Evolutionary conservation across 2,797 vertebrate species (phyloP).

Genomic region (Sandelia bainsii): DNA sequence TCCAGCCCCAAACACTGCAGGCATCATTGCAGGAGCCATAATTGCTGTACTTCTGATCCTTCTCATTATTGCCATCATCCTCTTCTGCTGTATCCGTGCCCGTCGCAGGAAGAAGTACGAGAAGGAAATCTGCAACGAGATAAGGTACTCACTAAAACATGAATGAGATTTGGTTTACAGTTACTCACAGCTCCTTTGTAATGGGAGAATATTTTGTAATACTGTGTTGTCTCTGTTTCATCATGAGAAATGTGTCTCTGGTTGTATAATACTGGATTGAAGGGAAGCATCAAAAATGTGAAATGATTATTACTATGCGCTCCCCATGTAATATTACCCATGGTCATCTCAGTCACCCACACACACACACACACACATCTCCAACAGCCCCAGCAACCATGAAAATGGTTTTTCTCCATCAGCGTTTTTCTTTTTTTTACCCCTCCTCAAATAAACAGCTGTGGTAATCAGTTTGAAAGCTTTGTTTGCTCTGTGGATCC

Average conservation of each 20-base stretch:
- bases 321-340: slow-evolving; percentile 12
- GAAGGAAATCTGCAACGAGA: slow-evolving; percentile 97
- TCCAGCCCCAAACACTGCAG: slow-evolving; percentile 91
- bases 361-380: slow-evolving; percentile 9
- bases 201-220: slow-evolving; percentile 8
- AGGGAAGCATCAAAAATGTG: slow-evolving; percentile 13
- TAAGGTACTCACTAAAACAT: slow-evolving; percentile 84
- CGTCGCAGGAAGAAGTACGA: slow-evolving; percentile 95
- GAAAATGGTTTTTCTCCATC: slow-evolving; percentile 75
- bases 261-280: slow-evolving; percentile 25
- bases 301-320: slow-evolving; percentile 19
- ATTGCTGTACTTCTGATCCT: slow-evolving; percentile 89
- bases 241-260: slow-evolving; percentile 6
- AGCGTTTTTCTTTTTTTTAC: slow-evolving; percentile 66
- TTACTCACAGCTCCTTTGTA: neutral
- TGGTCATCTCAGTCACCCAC: slow-evolving; percentile 10
- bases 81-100: slow-evolving; percentile 91
- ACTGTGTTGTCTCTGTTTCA: neutral
- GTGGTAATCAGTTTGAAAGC: slow-evolving; percentile 85
- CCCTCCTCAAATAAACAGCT: slow-evolving; percentile 81
- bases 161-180: slow-evolving; percentile 8
- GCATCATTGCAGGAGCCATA: slow-evolving; percentile 88
- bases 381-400: slow-evolving; percentile 32
- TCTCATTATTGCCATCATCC: slow-evolving; percentile 85
- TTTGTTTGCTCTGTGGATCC: slow-evolving; percentile 81